phyloP scores from a whole-genome alignment of 1,140 invertebrate genomes.

The Gonioctena quinquepunctata region DNA sequence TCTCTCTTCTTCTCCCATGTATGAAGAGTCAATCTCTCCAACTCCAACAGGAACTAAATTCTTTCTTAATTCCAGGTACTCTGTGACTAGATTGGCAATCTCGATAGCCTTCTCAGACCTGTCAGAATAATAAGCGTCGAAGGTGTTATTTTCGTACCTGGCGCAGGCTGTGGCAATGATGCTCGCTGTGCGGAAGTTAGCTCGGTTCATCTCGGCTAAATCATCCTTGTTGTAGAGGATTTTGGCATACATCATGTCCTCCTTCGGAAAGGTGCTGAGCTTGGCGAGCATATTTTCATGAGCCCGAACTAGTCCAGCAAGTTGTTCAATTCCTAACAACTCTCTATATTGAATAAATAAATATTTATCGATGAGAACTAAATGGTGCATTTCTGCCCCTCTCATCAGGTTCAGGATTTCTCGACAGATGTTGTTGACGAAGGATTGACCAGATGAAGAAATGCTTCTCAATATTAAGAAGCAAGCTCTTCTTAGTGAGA shows the following conservation, averaged over 20 bases:
- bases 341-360: background rate
- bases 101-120: background rate
- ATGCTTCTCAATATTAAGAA: background rate
- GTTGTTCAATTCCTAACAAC: background rate
- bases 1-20: background rate
- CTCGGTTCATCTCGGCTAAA: background rate
- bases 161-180: background rate
- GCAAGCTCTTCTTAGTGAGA: background rate
- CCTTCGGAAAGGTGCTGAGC: background rate
- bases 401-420: background rate
- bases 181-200: background rate
- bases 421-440: background rate
- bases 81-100: background rate
- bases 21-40: background rate
- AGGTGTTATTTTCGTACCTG: background rate
- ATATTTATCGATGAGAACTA: background rate
- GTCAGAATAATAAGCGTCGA: background rate
- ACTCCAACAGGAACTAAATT: background rate
- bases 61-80: background rate
- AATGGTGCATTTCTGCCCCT: background rate
- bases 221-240: background rate
- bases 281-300: background rate
- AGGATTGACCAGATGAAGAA: background rate
- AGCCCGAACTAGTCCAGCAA: background rate
- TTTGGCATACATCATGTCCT: background rate